Percentiles rank a stretch among this genome's conserved stretches.
Conservation (phyloP, 30 jellyfish, hydroid and myxozoan species). For the Chrysaora quinquecirrha region DNA sequence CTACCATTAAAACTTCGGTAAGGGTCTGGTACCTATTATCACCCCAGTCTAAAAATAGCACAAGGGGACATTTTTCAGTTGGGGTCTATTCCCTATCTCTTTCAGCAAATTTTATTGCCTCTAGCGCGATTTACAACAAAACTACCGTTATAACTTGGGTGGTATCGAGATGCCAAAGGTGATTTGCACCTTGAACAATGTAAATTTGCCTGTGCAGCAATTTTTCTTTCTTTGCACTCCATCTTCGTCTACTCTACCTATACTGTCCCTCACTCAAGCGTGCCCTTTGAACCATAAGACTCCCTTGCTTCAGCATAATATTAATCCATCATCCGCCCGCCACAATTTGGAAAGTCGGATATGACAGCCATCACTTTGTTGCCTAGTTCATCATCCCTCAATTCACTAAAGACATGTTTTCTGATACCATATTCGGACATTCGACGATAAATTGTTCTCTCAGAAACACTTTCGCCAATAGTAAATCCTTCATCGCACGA, state of each 20-base stretch:
- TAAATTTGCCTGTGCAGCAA: constrained; percentile 26
- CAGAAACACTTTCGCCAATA: constrained; percentile 31
- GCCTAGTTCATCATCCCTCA: constrained; percentile 22
- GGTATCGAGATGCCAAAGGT: constrained; percentile 58
- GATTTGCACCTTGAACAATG: constrained; percentile 64
- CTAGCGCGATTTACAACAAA: too few species aligned
- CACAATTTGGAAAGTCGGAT: constrained; percentile 21
- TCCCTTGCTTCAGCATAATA: not conserved
- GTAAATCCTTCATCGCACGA: constrained; percentile 15
- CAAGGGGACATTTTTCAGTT: too few species aligned
- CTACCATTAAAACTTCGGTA: too few species aligned
- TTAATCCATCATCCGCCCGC: not conserved
- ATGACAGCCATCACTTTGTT: not conserved
- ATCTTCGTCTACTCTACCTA: constrained; percentile 13
- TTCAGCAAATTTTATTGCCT: too few species aligned
- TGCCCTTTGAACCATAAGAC: not conserved
- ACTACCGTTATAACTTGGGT: too few species aligned
- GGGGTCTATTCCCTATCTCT: too few species aligned
- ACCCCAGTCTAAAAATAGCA: too few species aligned
- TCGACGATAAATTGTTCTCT: constrained; percentile 34
- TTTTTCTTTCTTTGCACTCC: constrained; percentile 17
- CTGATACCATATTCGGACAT: constrained; percentile 28
- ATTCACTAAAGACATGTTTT: constrained; percentile 8
- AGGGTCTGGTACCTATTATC: too few species aligned
- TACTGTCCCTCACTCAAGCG: not conserved